A percentile compares a stretch with the other conserved stretches of the same genome.
These are phyloP conservation scores for Dicranocentrus wangi DNA, from an alignment of 2,888 invertebrate species.

Conservation along the genomic window DNA sequence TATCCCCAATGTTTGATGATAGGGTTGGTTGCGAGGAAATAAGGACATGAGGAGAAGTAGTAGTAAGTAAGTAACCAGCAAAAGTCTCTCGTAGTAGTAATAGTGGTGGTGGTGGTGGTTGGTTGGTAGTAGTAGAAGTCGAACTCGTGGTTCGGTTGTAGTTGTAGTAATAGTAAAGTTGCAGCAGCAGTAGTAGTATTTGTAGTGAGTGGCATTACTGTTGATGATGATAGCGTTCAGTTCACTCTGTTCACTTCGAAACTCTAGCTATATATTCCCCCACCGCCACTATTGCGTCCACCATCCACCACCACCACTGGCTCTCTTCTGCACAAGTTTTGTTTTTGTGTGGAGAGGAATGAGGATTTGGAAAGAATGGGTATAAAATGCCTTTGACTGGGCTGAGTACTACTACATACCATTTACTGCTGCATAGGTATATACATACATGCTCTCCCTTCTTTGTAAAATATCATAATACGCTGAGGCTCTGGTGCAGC, in stretches of 20 bases:
- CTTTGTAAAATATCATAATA: no score
- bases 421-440: background rate
- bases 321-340: no score
- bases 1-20: constrained; percentile 15
- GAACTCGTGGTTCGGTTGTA: constrained; percentile 40
- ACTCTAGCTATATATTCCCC: background rate
- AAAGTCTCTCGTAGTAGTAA: background rate
- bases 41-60: constrained; percentile 24
- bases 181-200: constrained; percentile 60
- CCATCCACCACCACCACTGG: no score
- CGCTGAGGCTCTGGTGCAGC: background rate
- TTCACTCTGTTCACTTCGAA: background rate
- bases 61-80: background rate
- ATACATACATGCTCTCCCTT: constrained; percentile 13
- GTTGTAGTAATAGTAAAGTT: constrained; percentile 36
- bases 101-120: background rate
- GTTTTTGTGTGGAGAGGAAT: constrained; percentile 22
- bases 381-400: background rate
- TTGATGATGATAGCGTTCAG: no score
- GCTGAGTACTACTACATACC: background rate
- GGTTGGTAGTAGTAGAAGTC: constrained; percentile 28
- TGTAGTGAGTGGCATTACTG: constrained; percentile 41
- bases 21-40: constrained; percentile 1
- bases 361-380: constrained; percentile 10
- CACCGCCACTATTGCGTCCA: background rate